phyloP scores from a whole-genome alignment of 1,140 invertebrate genomes.

The Thalassaphorura encarpata region DNA sequence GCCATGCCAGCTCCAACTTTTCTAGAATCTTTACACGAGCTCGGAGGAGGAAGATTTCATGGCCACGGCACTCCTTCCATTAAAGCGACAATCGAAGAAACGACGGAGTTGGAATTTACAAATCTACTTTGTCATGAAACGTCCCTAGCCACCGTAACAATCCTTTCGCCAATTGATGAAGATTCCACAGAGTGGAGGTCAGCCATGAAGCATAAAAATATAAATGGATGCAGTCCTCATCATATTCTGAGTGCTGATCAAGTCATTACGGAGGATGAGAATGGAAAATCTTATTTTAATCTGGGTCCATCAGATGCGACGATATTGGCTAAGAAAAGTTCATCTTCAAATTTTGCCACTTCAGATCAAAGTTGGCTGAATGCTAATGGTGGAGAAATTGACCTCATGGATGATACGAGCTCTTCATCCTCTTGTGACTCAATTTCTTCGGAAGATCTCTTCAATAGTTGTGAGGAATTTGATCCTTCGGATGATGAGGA shows the following conservation, averaged over 20 bases:
- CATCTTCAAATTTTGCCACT: conserved; percentile 30
- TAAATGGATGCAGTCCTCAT: background rate
- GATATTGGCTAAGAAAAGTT: conserved; percentile 31
- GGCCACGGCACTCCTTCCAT: background rate
- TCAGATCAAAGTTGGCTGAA: conserved; percentile 51
- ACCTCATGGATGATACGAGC: conserved; percentile 16
- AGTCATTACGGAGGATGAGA: conserved; percentile 51
- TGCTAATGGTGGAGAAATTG: conserved; percentile 34
- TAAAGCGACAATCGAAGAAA: background rate
- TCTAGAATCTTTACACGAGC: conserved; percentile 6
- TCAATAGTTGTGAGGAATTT: conserved; percentile 32
- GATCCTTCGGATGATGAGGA: conserved; percentile 31
- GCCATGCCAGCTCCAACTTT: conserved; percentile 8
- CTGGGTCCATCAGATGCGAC: conserved; percentile 55
- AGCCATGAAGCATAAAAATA: too few relatives aligned
- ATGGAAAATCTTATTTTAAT: conserved; percentile 80
- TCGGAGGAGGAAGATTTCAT: background rate
- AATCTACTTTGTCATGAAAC: conserved; percentile 19
- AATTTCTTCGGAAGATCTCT: conserved; percentile 33
- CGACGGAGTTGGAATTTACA: conserved; percentile 15
- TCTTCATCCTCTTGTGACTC: conserved; percentile 33
- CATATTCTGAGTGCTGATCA: conserved; percentile 5
- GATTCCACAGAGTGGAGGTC: too few relatives aligned
- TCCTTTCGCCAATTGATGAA: conserved; percentile 26
- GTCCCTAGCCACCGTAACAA: conserved; percentile 14